Conservation (phyloP, 2,888 invertebrate genomes). For the Acanthosepion pharaonis region DNA sequence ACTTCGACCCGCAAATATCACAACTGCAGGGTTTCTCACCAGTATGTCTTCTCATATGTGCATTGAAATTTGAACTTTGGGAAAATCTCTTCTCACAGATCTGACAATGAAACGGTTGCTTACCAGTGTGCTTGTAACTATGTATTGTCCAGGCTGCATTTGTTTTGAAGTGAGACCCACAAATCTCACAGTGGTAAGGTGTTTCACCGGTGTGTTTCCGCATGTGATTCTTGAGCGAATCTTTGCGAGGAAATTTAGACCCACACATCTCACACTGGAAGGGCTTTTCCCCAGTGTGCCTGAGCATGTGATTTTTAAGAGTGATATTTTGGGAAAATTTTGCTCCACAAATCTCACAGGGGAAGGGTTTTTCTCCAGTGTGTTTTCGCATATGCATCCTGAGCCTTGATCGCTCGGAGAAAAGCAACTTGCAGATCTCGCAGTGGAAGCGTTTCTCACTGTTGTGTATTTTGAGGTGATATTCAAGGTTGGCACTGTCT, state of each 20-base stretch:
- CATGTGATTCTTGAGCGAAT: background rate
- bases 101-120: constrained; percentile 20
- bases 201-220: background rate
- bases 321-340: background rate
- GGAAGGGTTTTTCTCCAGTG: constrained; percentile 24
- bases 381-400: background rate
- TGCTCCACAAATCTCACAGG: background rate
- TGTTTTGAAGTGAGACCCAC: background rate
- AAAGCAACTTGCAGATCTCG: background rate
- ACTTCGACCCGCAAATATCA: background rate
- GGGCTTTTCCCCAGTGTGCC: constrained; percentile 23
- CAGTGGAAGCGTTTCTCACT: constrained; percentile 15
- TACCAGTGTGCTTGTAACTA: background rate
- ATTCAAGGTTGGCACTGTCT: background rate
- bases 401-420: background rate
- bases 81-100: background rate
- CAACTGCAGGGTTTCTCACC: background rate
- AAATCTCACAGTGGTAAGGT: constrained; percentile 25
- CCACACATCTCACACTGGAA: background rate
- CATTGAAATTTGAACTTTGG: constrained; percentile 2
- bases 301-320: background rate
- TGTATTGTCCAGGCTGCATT: background rate
- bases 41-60: background rate
- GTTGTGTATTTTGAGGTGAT: background rate
- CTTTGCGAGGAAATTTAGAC: background rate